These are phyloP conservation scores for Stegodyphus mimosarum DNA, from an alignment of 1,140 invertebrate genomes.

Conservation along the genomic window DNA sequence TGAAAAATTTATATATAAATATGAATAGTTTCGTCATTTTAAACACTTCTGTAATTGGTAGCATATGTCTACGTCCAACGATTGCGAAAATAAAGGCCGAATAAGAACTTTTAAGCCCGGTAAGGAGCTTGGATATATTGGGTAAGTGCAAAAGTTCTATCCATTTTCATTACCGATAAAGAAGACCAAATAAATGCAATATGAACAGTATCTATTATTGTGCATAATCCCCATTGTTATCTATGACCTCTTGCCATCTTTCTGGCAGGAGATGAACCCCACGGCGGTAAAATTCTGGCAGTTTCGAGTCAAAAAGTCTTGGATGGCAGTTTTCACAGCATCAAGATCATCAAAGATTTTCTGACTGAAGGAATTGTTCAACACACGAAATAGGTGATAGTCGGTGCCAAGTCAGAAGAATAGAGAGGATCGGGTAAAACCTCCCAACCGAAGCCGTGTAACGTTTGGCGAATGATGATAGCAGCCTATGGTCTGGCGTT, in stretches of 20 bases:
- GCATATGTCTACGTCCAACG: too few relatives aligned
- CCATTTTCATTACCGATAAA: background rate
- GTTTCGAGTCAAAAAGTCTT: conserved; percentile 6
- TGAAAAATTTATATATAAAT: too few relatives aligned
- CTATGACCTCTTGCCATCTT: background rate
- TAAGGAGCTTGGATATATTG: too few relatives aligned
- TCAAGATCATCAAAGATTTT: conserved; percentile 6
- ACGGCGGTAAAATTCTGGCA: background rate
- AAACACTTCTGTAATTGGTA: too few relatives aligned
- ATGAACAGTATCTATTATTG: background rate
- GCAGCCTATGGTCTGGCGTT: background rate
- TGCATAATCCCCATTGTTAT: background rate
- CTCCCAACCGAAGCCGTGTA: background rate
- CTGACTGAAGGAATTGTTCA: conserved; percentile 2
- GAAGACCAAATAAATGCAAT: background rate
- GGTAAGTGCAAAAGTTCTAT: conserved; percentile 12
- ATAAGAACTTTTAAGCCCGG: too few relatives aligned
- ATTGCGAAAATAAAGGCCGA: too few relatives aligned
- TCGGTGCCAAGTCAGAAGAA: conserved; percentile 1
- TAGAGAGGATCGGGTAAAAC: background rate
- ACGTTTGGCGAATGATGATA: background rate
- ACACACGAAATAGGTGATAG: conserved; percentile 8
- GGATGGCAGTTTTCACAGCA: background rate
- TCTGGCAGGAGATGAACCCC: background rate
- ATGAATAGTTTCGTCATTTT: too few relatives aligned